A percentile compares a stretch with the other conserved stretches of the same genome.
Evolutionary conservation across 2,888 invertebrate genomes (phyloP).

Genomic region (Hermaeophaga mercurialis): DNA sequence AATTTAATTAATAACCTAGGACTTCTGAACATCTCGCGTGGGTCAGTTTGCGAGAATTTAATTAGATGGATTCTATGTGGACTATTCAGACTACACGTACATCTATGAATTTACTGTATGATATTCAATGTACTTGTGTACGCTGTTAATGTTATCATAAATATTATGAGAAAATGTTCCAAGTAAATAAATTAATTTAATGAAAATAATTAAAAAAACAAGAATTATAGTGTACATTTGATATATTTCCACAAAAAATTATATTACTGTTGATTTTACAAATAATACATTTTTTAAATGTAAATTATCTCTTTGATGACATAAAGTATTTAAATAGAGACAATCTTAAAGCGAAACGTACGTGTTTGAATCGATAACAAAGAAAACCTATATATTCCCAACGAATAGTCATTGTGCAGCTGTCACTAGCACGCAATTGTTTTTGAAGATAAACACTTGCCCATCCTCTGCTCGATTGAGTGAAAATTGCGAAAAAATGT

Average conservation of each 20-base stretch:
- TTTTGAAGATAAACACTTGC: conserved; percentile 23
- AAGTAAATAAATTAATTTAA: too few species aligned
- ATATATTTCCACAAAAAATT: too few species aligned
- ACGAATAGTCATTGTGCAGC: conserved; percentile 11
- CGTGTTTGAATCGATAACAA: conserved; percentile 5
- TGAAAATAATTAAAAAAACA: too few species aligned
- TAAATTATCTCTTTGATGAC: too few species aligned
- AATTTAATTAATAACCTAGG: neutral
- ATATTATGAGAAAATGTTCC: too few species aligned
- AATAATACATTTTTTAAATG: too few species aligned
- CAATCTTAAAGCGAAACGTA: neutral
- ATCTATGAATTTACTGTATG: too few species aligned
- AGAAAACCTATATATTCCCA: conserved; percentile 1
- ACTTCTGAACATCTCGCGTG: neutral
- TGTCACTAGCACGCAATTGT: conserved; percentile 19
- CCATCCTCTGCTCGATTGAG: conserved; percentile 11
- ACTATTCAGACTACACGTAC: too few species aligned
- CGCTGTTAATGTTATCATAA: too few species aligned
- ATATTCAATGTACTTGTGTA: too few species aligned
- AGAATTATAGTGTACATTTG: too few species aligned
- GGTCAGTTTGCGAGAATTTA: neutral
- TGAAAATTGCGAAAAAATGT: conserved; percentile 18
- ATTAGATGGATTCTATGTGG: neutral
- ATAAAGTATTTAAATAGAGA: neutral
- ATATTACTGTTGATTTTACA: too few species aligned